These are phyloP conservation scores for Physella acuta DNA, from an alignment of 1,140 invertebrate species.

Conservation along the genomic window DNA sequence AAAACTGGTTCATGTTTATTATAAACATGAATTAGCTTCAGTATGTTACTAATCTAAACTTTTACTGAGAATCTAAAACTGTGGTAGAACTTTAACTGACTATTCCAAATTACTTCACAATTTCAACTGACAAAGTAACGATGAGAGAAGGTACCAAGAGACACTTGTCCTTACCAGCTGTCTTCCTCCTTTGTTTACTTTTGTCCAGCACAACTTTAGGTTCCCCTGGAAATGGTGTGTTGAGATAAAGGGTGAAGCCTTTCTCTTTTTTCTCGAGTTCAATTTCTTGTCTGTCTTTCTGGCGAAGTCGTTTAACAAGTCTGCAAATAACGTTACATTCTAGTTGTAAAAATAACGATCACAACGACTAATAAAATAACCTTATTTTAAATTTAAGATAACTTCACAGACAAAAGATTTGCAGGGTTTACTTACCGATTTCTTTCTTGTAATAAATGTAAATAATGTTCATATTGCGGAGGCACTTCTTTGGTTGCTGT, in stretches of 20 bases:
- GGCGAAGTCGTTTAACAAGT: conserved; percentile 46
- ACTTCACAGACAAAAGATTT: too few species aligned
- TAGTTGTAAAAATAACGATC: too few species aligned
- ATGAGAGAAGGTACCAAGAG: too few species aligned
- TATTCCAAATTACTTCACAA: conserved; percentile 9
- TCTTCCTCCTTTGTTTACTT: conserved; percentile 27
- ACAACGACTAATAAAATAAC: too few species aligned
- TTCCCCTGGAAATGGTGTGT: conserved; percentile 28
- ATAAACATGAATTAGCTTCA: too few species aligned
- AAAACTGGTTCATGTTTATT: too few species aligned
- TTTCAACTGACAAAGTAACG: conserved; percentile 2
- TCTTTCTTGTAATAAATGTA: conserved; percentile 52
- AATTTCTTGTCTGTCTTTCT: conserved; percentile 50
- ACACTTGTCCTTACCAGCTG: conserved; percentile 33
- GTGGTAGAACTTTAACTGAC: too few species aligned
- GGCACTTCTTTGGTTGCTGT: conserved; percentile 46
- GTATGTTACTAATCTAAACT: too few species aligned
- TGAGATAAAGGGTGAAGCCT: conserved; percentile 58
- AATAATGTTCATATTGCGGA: conserved; percentile 54
- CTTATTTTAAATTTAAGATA: too few species aligned
- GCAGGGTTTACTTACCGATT: conserved; percentile 50
- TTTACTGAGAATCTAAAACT: too few species aligned
- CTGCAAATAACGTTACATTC: too few species aligned
- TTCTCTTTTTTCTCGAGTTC: conserved; percentile 57
- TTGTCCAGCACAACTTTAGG: conserved; percentile 17